Percentiles rank a stretch among this genome's conserved stretches.
Evolutionary conservation across 2,113 vertebrate genomes (phyloP).

Genomic region (Taurulus bubalis): DNA sequence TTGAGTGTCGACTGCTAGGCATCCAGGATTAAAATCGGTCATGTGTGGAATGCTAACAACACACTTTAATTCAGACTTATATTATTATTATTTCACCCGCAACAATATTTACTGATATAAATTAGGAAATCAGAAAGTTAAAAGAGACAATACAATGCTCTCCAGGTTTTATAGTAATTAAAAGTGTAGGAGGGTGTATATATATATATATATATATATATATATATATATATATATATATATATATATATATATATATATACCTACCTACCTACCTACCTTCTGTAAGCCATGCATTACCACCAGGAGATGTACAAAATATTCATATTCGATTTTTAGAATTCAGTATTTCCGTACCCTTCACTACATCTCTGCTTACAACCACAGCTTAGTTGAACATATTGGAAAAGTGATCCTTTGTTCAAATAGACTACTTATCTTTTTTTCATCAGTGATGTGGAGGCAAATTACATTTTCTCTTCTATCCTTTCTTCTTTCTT

Average conservation of each 20-base stretch:
- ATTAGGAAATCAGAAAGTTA: neutral
- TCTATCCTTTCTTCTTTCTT: conserved; percentile 32
- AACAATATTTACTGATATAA: neutral
- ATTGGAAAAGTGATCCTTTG: conserved; percentile 15
- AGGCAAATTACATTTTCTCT: conserved; percentile 55
- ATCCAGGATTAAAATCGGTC: neutral
- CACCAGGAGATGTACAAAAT: conserved; percentile 15
- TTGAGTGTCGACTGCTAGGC: neutral
- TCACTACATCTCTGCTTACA: conserved; percentile 11
- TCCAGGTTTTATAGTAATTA: neutral
- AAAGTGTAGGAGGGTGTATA: neutral
- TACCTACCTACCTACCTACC: too few relatives aligned
- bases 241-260: too few relatives aligned
- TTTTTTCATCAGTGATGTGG: conserved; percentile 40
- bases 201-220: too few relatives aligned
- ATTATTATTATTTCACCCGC: neutral
- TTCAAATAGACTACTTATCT: conserved; percentile 43
- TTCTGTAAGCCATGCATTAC: conserved; percentile 20
- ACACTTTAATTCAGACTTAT: neutral
- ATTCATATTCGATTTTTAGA: neutral
- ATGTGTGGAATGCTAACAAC: neutral
- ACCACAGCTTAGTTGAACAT: conserved; percentile 12
- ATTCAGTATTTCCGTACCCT: neutral
- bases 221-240: too few relatives aligned
- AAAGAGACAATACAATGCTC: neutral